phyloP scores from a whole-genome alignment of 2,113 vertebrate genomes.

The Mus musculus region GRCm39 chr3:85845501-85846000 shows the following conservation, averaged over 20 bases:
- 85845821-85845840: neutral
- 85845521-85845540: neutral
- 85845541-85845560: neutral
- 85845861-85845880: neutral
- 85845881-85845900: neutral
- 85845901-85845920: neutral
- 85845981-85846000: neutral
- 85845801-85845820: neutral
- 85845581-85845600: neutral
- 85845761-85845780: neutral
- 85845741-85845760: neutral
- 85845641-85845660: neutral
- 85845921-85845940: neutral
- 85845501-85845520: neutral
- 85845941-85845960: neutral
- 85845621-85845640: neutral
- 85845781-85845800: slow-evolving; percentile 17
- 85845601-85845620: neutral
- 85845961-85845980: neutral
- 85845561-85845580: neutral
- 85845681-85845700: neutral
- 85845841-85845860: neutral
- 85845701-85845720: neutral
- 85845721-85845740: neutral
- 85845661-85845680: neutral